Evolutionary conservation across 2,113 vertebrate species (phyloP).

Genomic region (Leptodactylus fuscus): DNA sequence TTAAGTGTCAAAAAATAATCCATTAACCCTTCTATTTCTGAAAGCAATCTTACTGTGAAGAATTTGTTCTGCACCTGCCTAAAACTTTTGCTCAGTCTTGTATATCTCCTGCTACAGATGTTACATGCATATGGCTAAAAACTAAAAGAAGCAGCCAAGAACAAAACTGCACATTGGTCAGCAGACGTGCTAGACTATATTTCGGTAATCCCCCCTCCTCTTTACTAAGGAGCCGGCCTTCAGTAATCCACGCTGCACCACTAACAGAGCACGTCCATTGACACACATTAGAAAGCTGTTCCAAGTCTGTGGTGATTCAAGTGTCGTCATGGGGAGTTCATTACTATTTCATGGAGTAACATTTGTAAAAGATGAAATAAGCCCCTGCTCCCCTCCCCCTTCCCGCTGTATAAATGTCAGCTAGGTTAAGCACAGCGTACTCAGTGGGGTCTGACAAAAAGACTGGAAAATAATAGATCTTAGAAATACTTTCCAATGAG

Average conservation of each 20-base stretch:
- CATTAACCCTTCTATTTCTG: no score
- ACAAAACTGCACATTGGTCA: no score
- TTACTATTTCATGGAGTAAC: slow-evolving; percentile 23
- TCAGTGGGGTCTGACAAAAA: background rate
- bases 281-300: background rate
- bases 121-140: background rate
- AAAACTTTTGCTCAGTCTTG: no score
- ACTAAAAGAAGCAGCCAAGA: background rate
- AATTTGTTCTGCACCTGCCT: no score
- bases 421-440: no score
- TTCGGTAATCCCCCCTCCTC: background rate
- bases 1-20: no score
- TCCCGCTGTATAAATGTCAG: background rate
- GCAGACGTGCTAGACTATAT: no score
- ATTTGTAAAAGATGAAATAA: slow-evolving; percentile 37
- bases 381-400: background rate
- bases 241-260: background rate
- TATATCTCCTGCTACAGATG: background rate
- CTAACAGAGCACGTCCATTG: background rate
- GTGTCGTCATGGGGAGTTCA: slow-evolving; percentile 8
- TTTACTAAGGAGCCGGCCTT: background rate
- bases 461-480: background rate
- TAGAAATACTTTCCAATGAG: background rate
- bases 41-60: no score
- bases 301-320: slow-evolving; percentile 23